Conservation (phyloP, 1,140 invertebrate species). For the Drosophila setifemur region DNA sequence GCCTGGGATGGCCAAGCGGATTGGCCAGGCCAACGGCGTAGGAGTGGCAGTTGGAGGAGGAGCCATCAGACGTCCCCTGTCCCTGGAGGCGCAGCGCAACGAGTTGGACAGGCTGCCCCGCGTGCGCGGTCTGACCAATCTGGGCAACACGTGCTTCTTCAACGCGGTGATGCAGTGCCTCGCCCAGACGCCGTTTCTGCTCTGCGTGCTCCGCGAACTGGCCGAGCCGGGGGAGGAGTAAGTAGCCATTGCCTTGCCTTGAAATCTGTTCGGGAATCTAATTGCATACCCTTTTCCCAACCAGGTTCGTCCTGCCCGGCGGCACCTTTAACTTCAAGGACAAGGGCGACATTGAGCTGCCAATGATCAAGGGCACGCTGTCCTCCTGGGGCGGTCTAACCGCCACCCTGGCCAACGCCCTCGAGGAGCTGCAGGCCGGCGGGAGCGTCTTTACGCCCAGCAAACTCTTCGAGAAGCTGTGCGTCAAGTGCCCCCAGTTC, state of each 20-base stretch:
- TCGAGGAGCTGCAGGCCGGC: conserved; percentile 87
- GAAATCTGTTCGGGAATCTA: too few relatives aligned
- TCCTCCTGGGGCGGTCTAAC: conserved; percentile 89
- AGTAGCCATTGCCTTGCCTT: too few relatives aligned
- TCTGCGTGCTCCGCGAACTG: conserved; percentile 88
- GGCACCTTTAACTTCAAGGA: conserved; percentile 85
- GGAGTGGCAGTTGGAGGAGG: not conserved
- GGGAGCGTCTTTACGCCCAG: conserved; percentile 87
- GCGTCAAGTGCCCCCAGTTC: conserved; percentile 91
- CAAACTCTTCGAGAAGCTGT: conserved; percentile 89
- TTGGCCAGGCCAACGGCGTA: conserved; percentile 1
- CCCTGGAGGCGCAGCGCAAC: not conserved
- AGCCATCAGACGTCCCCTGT: not conserved
- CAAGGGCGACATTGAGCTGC: conserved; percentile 83
- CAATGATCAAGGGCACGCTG: conserved; percentile 87
- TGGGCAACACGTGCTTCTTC: conserved; percentile 98
- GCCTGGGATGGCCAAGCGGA: conserved; percentile 68
- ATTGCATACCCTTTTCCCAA: not conserved
- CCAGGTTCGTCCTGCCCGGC: conserved; percentile 87
- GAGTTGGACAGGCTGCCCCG: conserved; percentile 81
- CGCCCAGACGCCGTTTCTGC: conserved; percentile 92
- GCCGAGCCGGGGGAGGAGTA: conserved; percentile 86
- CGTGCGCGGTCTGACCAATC: conserved; percentile 89
- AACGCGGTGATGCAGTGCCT: conserved; percentile 97
- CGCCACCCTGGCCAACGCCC: conserved; percentile 86